Evolutionary conservation across 2,888 invertebrate species (phyloP).

Genomic region (Bursaphelenchus okinawaensis): DNA sequence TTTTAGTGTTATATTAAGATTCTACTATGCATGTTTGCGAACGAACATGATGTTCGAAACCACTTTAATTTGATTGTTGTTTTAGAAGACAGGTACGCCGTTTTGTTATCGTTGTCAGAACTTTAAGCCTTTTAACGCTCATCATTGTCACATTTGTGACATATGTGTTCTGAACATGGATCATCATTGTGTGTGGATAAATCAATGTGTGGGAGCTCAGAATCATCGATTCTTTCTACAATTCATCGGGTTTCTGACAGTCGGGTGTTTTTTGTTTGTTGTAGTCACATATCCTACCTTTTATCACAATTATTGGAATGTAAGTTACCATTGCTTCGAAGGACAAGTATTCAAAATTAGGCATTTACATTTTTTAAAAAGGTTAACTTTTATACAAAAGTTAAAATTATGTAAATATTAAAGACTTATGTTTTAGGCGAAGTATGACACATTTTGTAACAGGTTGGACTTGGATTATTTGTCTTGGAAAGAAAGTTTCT

Average conservation of each 20-base stretch:
- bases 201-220: constrained; percentile 34
- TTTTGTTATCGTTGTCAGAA: constrained; percentile 28
- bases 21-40: not conserved
- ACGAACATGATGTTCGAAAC: not conserved
- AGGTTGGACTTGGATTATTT: constrained; percentile 6
- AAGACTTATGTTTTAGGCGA: constrained; percentile 6
- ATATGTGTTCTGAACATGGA: constrained; percentile 34
- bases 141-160: constrained; percentile 33
- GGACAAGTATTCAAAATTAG: not conserved
- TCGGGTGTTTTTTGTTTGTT: constrained; percentile 27
- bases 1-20: not conserved
- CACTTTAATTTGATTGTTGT: not conserved
- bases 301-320: constrained; percentile 31
- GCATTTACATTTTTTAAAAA: constrained; percentile 13
- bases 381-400: constrained; percentile 4
- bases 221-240: constrained; percentile 34
- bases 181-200: constrained; percentile 36
- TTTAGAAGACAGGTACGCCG: constrained; percentile 23
- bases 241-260: constrained; percentile 28
- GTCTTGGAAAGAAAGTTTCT: constrained; percentile 26
- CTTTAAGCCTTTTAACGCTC: constrained; percentile 26
- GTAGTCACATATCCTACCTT: constrained; percentile 25
- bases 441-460: not conserved
- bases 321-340: constrained; percentile 10
- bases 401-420: too few relatives aligned